Evolutionary conservation across 2,888 invertebrate genomes (phyloP), one percentile per base, ranked within the genome.

Genomic region (Psylliodes chrysocephalus): DNA sequence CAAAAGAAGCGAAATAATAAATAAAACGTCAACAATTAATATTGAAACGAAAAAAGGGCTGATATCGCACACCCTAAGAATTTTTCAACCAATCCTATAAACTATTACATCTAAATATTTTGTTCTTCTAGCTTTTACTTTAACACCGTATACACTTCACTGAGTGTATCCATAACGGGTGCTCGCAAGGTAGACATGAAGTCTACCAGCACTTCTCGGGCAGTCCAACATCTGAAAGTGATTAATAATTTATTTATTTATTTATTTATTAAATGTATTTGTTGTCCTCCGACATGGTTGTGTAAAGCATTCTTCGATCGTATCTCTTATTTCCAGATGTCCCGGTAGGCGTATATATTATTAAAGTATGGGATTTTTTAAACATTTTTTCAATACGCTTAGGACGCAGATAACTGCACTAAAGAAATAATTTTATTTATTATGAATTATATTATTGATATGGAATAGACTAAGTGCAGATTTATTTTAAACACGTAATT

Each of bases 181-280:
- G 53, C 18, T 35, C n/a, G 44, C 69, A 69, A 71, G 69, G 69
- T 71, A 69, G 70, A 68, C 72, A 63, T 69, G 64, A 68, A 69
- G 69, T 69, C 70, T 72, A 59, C 49, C 52, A 55, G 33, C 38
- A 38, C 59, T 38, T 51, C 52, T 54, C 19, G 22, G 30, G 12
- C 51, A 52, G 59, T 19, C 38, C 38, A 38, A 38, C 38, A 38
- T 38, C 38, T 38, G 38, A 14, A 33, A 5, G 33, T 33, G 33
- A 33, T 38, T 35, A 35, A 63, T 57, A 57, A 63, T 52, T 57
- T 57, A 52, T 57, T 53, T 47, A 55, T 25, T 19, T 7, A 44
- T 44, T 17, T 53, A 33, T 38, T 15, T 38, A 15, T 38, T 38
- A 8, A 38, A 14, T 38, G 12, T 12, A 38, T 38, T 38, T 38